Conservation (phyloP, 2,888 invertebrate species). For the Conomelus anceps region DNA sequence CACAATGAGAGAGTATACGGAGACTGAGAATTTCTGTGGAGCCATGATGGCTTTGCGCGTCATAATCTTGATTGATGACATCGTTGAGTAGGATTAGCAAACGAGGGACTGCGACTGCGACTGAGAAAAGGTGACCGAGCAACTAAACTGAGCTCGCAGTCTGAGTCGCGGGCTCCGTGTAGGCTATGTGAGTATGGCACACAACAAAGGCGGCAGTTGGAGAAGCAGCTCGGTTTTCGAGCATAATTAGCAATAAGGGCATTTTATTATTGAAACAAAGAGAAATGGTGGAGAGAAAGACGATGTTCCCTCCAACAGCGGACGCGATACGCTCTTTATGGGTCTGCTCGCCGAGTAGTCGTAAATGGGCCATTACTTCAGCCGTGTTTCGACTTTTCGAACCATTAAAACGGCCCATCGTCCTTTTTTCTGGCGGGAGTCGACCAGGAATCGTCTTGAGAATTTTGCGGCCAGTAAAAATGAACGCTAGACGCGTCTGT, state of each 20-base stretch:
- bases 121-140: background rate
- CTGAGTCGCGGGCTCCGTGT: background rate
- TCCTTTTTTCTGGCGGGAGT: background rate
- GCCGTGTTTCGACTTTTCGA: conserved; percentile 5
- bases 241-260: conserved; percentile 7
- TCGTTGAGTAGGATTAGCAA: background rate
- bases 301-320: background rate
- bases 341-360: background rate
- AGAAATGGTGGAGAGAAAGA: background rate
- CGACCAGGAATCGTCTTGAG: conserved; percentile 2
- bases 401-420: conserved; percentile 5
- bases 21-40: background rate
- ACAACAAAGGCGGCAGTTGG: background rate
- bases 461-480: conserved; percentile 11
- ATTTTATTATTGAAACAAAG: conserved; percentile 14
- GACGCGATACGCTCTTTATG: conserved; percentile 5
- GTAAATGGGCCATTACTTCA: conserved; percentile 1
- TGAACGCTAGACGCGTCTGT: background rate
- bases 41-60: background rate
- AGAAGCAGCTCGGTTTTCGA: background rate
- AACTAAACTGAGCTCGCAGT: no score
- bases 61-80: background rate
- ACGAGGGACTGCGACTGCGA: background rate
- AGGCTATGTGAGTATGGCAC: no score
- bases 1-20: background rate